phyloP scores from a whole-genome alignment of 2,888 invertebrate species.

The Phoenoteleia sp. region DNA sequence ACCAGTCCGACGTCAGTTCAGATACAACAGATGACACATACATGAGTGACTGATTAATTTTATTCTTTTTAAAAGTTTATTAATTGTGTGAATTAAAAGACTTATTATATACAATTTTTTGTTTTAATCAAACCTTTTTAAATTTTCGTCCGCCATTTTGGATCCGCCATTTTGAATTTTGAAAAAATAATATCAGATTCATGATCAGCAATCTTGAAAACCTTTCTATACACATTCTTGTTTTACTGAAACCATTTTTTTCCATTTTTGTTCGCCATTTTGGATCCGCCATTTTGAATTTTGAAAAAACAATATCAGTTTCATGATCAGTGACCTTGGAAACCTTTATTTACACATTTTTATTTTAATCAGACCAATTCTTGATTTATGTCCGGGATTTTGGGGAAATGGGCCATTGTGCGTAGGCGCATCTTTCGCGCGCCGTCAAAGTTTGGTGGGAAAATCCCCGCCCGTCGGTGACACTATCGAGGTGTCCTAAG shows the following conservation, averaged over 20 bases:
- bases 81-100: not conserved
- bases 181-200: conserved; percentile 8
- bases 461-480: too few relatives aligned
- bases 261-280: not conserved
- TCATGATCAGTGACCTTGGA: not conserved
- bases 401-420: not conserved
- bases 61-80: not conserved
- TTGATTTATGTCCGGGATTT: not conserved
- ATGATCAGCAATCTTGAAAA: not conserved
- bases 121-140: not conserved
- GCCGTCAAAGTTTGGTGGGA: too few relatives aligned
- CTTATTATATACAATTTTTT: not conserved
- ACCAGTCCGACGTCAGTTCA: not conserved
- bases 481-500: too few relatives aligned
- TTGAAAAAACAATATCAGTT: conserved; percentile 3
- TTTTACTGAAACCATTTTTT: not conserved
- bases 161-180: too few relatives aligned
- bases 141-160: too few relatives aligned
- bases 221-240: not conserved
- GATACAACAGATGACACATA: not conserved
- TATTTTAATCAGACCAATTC: not conserved
- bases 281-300: too few relatives aligned
- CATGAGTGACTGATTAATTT: not conserved
- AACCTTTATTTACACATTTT: conserved; percentile 2
- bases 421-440: too few relatives aligned